Evolutionary conservation across 2,113 vertebrate genomes (phyloP).

Genomic region (Varanus komodoensis): DNA sequence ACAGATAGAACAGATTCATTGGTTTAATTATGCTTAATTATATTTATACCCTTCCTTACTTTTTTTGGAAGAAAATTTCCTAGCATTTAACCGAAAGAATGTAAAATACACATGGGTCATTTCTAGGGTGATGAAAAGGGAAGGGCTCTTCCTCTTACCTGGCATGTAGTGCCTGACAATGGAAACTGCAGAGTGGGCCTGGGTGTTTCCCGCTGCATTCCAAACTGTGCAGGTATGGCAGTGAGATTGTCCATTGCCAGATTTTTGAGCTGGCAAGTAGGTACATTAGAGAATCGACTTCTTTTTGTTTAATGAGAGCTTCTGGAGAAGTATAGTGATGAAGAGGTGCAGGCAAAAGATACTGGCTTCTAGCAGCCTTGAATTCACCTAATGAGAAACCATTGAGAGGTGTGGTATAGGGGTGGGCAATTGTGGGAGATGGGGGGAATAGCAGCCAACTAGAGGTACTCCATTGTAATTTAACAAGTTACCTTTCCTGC

Average conservation of each 20-base stretch:
- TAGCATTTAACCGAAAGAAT: background rate
- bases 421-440: background rate
- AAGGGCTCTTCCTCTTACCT: background rate
- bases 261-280: constrained; percentile 18
- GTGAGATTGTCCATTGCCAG: background rate
- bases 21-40: background rate
- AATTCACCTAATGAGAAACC: constrained; percentile 45
- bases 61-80: background rate
- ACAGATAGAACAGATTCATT: background rate
- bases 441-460: constrained; percentile 56
- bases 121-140: background rate
- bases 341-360: background rate
- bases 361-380: background rate
- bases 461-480: constrained; percentile 46
- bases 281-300: background rate
- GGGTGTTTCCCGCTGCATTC: background rate
- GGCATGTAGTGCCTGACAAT: background rate
- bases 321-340: background rate
- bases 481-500: constrained; percentile 70
- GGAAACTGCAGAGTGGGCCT: background rate
- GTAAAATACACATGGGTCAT: background rate
- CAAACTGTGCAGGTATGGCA: too few relatives aligned
- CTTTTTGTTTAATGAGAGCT: background rate
- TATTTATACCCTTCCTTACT: background rate
- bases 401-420: constrained; percentile 32